Conservation (phyloP, 2,797 vertebrate species). For the Phoxinus dragarum region DNA sequence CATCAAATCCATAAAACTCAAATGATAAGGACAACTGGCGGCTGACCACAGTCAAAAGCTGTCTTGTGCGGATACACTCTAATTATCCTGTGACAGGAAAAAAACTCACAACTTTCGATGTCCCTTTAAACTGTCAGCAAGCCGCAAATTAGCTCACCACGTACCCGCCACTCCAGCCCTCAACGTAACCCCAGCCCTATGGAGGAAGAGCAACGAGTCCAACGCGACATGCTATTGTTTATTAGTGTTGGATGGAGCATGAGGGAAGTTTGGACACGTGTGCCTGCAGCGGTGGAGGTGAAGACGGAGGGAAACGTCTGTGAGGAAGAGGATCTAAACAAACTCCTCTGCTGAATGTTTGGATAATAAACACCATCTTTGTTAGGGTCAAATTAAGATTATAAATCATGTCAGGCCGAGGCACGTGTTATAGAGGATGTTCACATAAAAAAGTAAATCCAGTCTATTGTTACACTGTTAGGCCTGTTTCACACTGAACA, state of each 20-base stretch:
- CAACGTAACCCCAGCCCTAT: slow-evolving; percentile 17
- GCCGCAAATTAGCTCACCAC: slow-evolving; percentile 68
- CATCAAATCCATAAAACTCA: slow-evolving; percentile 17
- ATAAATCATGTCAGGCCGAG: slow-evolving; percentile 25
- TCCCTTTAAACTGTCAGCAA: slow-evolving; percentile 70
- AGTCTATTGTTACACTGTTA: slow-evolving; percentile 8
- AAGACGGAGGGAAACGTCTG: slow-evolving; percentile 21
- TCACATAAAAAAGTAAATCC: slow-evolving; percentile 9
- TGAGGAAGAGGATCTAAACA: slow-evolving; percentile 45
- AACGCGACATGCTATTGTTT: slow-evolving; percentile 52
- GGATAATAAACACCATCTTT: slow-evolving; percentile 44
- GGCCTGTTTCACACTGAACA: not conserved
- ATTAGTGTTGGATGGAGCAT: slow-evolving; percentile 55
- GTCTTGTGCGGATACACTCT: slow-evolving; percentile 25
- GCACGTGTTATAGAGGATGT: slow-evolving; percentile 16
- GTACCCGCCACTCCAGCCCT: slow-evolving; percentile 36
- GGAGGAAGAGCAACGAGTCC: slow-evolving; percentile 50
- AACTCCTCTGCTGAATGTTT: slow-evolving; percentile 32
- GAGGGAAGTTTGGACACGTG: slow-evolving; percentile 44
- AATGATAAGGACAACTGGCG: slow-evolving; percentile 23
- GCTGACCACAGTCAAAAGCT: not conserved
- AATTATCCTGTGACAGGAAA: slow-evolving; percentile 65
- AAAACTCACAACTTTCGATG: slow-evolving; percentile 68
- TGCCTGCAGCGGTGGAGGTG: slow-evolving; percentile 33
- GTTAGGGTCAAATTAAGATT: slow-evolving; percentile 36